These are phyloP conservation scores for Lacerta viridis DNA, from an alignment of 2,797 vertebrate species.

Conservation along the genomic window DNA sequence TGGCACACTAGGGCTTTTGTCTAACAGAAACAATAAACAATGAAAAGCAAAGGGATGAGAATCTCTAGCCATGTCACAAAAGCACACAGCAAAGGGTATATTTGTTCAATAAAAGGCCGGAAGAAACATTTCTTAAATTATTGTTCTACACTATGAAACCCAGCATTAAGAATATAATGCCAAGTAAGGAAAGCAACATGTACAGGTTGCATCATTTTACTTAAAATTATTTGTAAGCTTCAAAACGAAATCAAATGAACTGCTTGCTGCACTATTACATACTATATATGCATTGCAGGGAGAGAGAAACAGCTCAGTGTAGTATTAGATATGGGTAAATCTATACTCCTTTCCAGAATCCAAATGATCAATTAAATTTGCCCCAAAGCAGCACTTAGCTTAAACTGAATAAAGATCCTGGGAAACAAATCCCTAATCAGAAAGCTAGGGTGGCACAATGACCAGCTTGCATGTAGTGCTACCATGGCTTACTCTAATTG, in stretches of 20 bases:
- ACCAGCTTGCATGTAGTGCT: too few relatives aligned
- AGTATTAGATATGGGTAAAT: neutral
- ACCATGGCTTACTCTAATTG: too few relatives aligned
- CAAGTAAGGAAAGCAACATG: neutral
- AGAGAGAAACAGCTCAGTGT: neutral
- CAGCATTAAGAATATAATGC: neutral
- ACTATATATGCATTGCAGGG: neutral
- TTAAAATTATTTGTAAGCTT: neutral
- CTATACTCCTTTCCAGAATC: neutral
- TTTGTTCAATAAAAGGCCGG: neutral
- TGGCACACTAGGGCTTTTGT: constrained; percentile 3
- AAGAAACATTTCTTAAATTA: neutral
- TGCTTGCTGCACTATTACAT: neutral
- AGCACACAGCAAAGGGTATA: constrained; percentile 18
- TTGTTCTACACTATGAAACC: neutral
- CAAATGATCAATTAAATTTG: neutral
- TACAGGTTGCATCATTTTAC: neutral
- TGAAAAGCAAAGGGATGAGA: constrained; percentile 13
- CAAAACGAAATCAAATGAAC: neutral
- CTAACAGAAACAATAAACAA: constrained; percentile 24
- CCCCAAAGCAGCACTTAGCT: neutral
- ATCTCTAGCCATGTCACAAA: neutral
- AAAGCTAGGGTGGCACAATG: neutral
- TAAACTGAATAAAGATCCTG: neutral
- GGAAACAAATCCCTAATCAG: neutral